Conservation (phyloP, 1,140 invertebrate species). For the Phthorimaea operculella region DNA sequence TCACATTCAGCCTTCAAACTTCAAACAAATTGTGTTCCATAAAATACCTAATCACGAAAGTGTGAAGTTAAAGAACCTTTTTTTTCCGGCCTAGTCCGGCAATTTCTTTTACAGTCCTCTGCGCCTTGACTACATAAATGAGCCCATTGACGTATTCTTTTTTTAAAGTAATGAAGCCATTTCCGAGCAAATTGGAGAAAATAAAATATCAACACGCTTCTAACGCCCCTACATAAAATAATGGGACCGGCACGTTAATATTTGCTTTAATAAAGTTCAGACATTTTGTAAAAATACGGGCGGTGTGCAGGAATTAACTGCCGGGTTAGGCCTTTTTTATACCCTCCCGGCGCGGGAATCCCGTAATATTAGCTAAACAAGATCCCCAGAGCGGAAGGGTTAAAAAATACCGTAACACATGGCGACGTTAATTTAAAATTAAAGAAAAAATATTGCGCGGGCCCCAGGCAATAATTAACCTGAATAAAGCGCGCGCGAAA, state of each 20-base stretch:
- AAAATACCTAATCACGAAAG: no score
- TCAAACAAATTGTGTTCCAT: no score
- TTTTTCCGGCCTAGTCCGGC: no score
- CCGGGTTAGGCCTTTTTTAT: conserved; percentile 46
- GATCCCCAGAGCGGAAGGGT: conserved; percentile 33
- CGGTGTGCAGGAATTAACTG: conserved; percentile 49
- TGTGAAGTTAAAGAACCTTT: no score
- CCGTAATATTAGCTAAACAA: conserved; percentile 44
- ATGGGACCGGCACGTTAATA: conserved; percentile 40
- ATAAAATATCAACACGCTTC: conserved; percentile 58
- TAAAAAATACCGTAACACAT: conserved; percentile 45
- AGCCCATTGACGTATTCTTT: no score
- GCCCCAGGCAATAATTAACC: conserved; percentile 34
- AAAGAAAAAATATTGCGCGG: conserved; percentile 41
- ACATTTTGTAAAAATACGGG: conserved; percentile 50
- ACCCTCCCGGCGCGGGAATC: conserved; percentile 21
- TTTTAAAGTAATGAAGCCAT: no score
- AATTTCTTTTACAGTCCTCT: no score
- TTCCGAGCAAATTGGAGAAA: conserved; percentile 49
- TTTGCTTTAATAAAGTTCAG: conserved; percentile 53
- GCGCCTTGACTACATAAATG: no score
- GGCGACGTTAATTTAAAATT: conserved; percentile 51
- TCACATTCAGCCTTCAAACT: no score
- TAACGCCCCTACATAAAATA: conserved; percentile 37
- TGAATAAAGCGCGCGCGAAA: conserved; percentile 26